Base-by-base conservation (phyloP, 1,140 invertebrate genomes). In the Streblospio benedicti region DNA sequence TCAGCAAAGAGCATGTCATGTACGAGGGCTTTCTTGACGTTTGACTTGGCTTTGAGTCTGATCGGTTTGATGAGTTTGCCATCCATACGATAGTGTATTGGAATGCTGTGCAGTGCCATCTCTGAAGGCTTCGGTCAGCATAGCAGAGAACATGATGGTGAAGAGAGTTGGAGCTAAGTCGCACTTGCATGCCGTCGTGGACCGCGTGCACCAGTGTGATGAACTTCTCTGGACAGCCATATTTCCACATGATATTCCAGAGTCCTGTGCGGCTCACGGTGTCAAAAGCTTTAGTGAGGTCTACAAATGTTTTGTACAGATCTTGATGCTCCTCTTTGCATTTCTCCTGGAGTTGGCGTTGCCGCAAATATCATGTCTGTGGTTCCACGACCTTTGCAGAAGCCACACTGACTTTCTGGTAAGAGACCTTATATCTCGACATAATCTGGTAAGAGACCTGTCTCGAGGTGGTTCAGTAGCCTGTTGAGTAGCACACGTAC, bases 231-330 rank as follows among this genome's bases (percentile, higher is more conserved):
- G 63, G 61, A 35, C 63, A 68, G 1, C 65, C 60, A 25, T 62
- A 45, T 45, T 63, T 68, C 27, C 16, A 43, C n/a, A 64, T 41
- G 23, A 60, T 61, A 27, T 5, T 25, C 61, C 61, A 63, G 0
- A 56, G 41, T n/a, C 31, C 50, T 4, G 5, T 33, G 20, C 56
- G 30, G 35, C 54, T 63, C 41, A 66, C 61, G 20, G 61, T 61
- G 41, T 66, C 62, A 49, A 65, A 65, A 9, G 66, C 56, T 47
- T 68, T 65, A 1, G 61, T 63, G 28, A 69, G 54, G 54, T 68
- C 66, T 2, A 69, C 41, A 45, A 63, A 65, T 14, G 60, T 62
- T 2, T 41, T n/a, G 57, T 59, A 65, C 1, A 68, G 68, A 2
- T 25, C 49, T 18, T 35, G n/a, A 16, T 60, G 35, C 35, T 67